phyloP scores from a whole-genome alignment of 1,140 invertebrate genomes.

The Eciton burchellii region DNA sequence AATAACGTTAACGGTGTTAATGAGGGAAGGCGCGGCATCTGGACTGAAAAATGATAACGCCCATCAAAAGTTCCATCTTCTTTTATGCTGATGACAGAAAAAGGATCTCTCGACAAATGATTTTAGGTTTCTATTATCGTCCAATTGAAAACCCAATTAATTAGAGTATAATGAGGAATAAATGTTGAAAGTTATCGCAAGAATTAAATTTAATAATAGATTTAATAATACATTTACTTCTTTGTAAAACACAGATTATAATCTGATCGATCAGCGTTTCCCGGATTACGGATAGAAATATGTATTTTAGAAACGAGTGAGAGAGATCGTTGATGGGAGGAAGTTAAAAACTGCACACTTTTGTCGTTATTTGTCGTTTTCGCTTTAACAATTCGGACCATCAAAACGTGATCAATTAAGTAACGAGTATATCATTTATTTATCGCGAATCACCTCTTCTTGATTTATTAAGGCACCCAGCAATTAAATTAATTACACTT shows the following conservation, averaged over 20 bases:
- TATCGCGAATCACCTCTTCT: conserved; percentile 22
- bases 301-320: neutral
- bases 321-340: neutral
- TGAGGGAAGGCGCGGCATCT: neutral
- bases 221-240: too few species aligned
- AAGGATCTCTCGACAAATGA: too few species aligned
- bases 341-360: neutral
- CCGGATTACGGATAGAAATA: neutral
- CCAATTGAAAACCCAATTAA: neutral
- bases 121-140: neutral
- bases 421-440: conserved; percentile 12
- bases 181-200: neutral
- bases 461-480: conserved; percentile 22
- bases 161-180: neutral
- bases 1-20: conserved; percentile 6
- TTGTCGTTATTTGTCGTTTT: neutral
- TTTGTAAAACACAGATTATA: conserved; percentile 1
- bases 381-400: neutral
- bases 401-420: conserved; percentile 30
- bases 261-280: neutral
- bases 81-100: neutral
- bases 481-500: conserved; percentile 45
- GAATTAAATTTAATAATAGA: neutral
- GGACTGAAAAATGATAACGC: neutral
- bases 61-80: neutral